Base-by-base conservation (phyloP, 2,888 invertebrate genomes). In the Alviniconcha strummeri region DNA sequence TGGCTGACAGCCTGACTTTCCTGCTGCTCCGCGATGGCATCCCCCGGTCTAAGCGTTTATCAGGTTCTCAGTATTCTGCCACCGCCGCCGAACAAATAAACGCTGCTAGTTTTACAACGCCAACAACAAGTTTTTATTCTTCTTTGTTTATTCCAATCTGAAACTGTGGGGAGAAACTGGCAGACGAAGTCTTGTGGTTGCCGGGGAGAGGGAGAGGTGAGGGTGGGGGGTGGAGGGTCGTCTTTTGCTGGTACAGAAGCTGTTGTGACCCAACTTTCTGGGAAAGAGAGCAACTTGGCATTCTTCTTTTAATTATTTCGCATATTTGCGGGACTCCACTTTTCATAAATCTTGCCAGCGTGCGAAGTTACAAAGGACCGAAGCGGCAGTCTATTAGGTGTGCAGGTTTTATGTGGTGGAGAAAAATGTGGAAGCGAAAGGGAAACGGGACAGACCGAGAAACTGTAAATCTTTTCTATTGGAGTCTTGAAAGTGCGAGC, bases 231-330 rank as follows among this genome's bases (percentile, higher is more conserved):
- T 69, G 69, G 69, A 69, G n/a, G 15, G 17, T 8, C 19, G 9
- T 57, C 11, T 57, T 36, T 19, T 6, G n/a, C 55, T 55, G 15
- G 17, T 13, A 13, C 52, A 11, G 9, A 77, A 57, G 77, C 56
- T 77, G 57, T 56, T 57, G 57, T 77, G 77, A 77, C 77, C 77
- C 15, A 57, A 54, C 52, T 5, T 55, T 54, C 75, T 19, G 75
- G 17, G 54, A 5, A 13, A 15, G 54, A 55, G 55, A 69, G 5
- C 77, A 69, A n/a, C 75, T 55, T 36, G 36, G 64, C 84, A 81
- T 84, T 84, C 84, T 84, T 81, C 71, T 76, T 79, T 78, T 84
- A 81, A 84, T 84, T 84, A 84, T 84, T 81, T 81, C 71, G 84
- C 84, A 81, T 84, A 74, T 78, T 84, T 84, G 84, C 56, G 75